A percentile compares a stretch with the other conserved stretches of the same genome.
Evolutionary conservation across 2,888 invertebrate species (phyloP).

Genomic region (Ferrisia virgata): DNA sequence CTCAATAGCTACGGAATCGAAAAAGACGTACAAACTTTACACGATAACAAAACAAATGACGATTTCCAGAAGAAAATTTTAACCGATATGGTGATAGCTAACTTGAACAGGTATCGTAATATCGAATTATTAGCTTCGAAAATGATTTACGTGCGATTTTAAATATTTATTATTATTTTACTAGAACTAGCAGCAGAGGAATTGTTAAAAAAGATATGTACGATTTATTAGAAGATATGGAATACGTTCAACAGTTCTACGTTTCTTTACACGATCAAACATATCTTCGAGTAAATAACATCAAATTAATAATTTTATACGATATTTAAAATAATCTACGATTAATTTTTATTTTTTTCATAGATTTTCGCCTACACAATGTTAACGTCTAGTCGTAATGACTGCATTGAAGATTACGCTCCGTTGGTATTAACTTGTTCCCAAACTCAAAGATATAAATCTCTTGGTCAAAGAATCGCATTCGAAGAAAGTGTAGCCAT

Average conservation of each 20-base stretch:
- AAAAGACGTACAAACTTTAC: background rate
- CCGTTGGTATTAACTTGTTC: constrained; percentile 12
- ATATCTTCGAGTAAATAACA: background rate
- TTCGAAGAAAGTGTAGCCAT: constrained; percentile 35
- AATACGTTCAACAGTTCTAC: constrained; percentile 23
- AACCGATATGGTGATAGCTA: constrained; percentile 29
- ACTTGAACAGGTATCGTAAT: background rate
- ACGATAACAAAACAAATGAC: background rate
- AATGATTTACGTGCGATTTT: background rate
- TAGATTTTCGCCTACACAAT: constrained; percentile 36
- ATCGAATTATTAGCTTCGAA: background rate
- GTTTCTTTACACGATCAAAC: background rate
- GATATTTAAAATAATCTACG: background rate
- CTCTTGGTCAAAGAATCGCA: background rate
- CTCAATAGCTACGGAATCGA: constrained; percentile 23
- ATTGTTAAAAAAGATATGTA: constrained; percentile 8
- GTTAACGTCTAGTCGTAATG: background rate
- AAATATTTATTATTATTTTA: background rate
- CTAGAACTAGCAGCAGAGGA: background rate
- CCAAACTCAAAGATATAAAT: background rate
- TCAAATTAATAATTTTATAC: no score
- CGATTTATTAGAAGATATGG: constrained; percentile 39
- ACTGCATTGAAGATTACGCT: constrained; percentile 36
- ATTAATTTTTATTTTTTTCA: background rate
- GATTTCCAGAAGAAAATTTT: constrained; percentile 34